phyloP scores from a whole-genome alignment of 2,888 invertebrate species.

The Metopia argyrocephala region DNA sequence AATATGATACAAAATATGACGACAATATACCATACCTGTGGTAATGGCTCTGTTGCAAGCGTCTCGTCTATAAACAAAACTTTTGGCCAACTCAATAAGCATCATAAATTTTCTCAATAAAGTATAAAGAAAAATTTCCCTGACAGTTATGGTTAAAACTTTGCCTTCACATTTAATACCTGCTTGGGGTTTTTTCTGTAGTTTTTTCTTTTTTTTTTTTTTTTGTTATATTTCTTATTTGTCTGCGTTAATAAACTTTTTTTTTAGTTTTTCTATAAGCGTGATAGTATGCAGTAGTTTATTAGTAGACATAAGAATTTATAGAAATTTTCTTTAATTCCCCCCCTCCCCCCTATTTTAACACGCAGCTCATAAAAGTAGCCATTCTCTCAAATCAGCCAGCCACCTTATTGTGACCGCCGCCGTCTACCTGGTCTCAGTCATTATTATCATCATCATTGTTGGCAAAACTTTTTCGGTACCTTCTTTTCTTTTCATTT shows the following conservation, averaged over 20 bases:
- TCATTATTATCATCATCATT: conserved; percentile 24
- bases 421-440: background rate
- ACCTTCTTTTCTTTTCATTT: background rate
- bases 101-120: conserved; percentile 54
- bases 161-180: conserved; percentile 18
- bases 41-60: background rate
- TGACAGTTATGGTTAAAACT: conserved; percentile 52
- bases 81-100: conserved; percentile 57
- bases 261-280: background rate
- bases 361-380: background rate
- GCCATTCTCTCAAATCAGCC: background rate
- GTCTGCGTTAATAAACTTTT: background rate
- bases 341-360: background rate
- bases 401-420: background rate
- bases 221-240: background rate
- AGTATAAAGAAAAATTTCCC: conserved; percentile 42
- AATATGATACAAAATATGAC: conserved; percentile 26
- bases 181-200: background rate
- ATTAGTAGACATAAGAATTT: too few species aligned
- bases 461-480: conserved; percentile 37
- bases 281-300: too few species aligned
- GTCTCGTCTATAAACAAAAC: conserved; percentile 39
- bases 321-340: too few species aligned
- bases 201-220: background rate
- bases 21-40: background rate